phyloP scores from a whole-genome alignment of 2,888 invertebrate species.

The Lysandra coridon region DNA sequence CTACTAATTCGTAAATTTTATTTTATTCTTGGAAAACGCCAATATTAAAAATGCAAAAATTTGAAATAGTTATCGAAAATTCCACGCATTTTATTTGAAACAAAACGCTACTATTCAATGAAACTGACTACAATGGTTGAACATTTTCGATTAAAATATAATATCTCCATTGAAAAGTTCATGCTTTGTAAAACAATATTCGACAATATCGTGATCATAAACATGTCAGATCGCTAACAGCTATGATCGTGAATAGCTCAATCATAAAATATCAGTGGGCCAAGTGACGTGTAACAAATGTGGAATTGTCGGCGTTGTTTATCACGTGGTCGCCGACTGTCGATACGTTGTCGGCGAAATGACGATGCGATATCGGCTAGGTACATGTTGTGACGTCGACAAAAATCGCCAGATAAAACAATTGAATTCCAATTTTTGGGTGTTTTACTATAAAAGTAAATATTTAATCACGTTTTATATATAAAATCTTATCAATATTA shows the following conservation, averaged over 20 bases:
- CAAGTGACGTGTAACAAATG: conserved; percentile 40
- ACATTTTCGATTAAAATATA: conserved; percentile 27
- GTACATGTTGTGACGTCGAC: neutral
- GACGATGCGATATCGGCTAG: neutral
- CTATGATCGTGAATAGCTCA: conserved; percentile 38
- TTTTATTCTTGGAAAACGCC: neutral
- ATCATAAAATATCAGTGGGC: conserved; percentile 43
- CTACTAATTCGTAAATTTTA: no score
- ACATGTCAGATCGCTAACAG: conserved; percentile 36
- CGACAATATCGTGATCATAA: conserved; percentile 36
- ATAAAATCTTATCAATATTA: no score
- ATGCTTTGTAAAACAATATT: conserved; percentile 36
- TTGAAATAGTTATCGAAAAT: neutral
- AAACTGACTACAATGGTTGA: neutral
- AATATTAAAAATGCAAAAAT: neutral
- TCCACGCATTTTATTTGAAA: neutral
- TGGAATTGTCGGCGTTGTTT: conserved; percentile 37
- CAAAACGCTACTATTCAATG: neutral
- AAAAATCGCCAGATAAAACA: neutral
- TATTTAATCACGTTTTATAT: no score
- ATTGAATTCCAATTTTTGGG: no score
- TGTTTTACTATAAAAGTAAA: no score
- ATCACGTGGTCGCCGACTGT: conserved; percentile 36
- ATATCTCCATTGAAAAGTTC: conserved; percentile 34
- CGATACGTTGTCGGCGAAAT: conserved; percentile 7